Evolutionary conservation across 2,888 invertebrate species (phyloP).

Genomic region (Tyria jacobaeae): DNA sequence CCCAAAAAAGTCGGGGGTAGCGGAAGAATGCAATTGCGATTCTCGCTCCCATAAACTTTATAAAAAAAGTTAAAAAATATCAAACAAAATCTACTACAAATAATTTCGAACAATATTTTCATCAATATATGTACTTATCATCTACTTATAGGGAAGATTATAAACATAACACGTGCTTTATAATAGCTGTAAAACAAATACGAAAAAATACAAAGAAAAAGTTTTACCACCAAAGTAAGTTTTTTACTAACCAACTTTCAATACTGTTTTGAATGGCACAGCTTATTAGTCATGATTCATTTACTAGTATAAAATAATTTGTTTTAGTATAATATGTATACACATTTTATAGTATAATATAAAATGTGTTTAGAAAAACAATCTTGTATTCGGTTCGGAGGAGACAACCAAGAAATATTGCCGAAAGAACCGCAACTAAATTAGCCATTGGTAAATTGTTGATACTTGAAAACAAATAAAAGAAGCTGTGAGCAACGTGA

Average conservation of each 20-base stretch:
- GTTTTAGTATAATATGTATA: too few relatives aligned
- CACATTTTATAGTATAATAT: too few relatives aligned
- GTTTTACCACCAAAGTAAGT: not conserved
- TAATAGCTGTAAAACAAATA: not conserved
- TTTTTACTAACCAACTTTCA: not conserved
- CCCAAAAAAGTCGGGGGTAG: too few relatives aligned
- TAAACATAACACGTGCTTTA: too few relatives aligned
- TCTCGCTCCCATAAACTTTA: too few relatives aligned
- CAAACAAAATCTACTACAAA: too few relatives aligned
- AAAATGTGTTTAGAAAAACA: constrained; percentile 17
- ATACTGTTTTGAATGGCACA: not conserved
- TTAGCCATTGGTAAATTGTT: constrained; percentile 64
- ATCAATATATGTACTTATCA: too few relatives aligned
- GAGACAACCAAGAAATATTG: constrained; percentile 52
- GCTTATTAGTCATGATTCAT: constrained; percentile 5
- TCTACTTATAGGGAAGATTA: too few relatives aligned
- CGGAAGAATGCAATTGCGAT: too few relatives aligned
- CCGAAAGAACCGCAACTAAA: constrained; percentile 60
- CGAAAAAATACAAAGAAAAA: not conserved
- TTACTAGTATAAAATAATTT: constrained; percentile 6
- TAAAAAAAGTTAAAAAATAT: too few relatives aligned
- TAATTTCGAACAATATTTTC: too few relatives aligned
- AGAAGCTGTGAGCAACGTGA: constrained; percentile 64
- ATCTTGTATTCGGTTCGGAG: constrained; percentile 11
- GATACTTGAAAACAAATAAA: constrained; percentile 67